Evolutionary conservation across 1,140 invertebrate species (phyloP), one percentile per base, ranked within the genome.

Genomic region (Probaryconus sp.): DNA sequence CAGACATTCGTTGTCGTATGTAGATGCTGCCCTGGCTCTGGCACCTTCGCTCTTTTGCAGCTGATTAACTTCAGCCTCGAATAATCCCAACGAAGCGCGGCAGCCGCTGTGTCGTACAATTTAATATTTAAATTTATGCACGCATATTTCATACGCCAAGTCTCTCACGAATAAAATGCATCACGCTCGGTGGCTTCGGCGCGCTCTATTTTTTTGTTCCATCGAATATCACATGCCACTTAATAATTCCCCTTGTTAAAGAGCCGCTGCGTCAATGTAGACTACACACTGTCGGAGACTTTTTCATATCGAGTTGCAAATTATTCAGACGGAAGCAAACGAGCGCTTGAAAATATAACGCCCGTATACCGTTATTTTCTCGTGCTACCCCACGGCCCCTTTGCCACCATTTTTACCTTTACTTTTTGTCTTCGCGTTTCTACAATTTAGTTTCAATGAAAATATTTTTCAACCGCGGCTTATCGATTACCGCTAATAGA

Each of bases 71-170:
- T 77, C 64, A 63, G 61, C 45, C 63, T 63, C 55, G 56, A 65
- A 75, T 68, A 56, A 68, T 68, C 58, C 63, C 63, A 42, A 53
- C n/a, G 56, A 50, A 50, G 64, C 60, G 65, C 60, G 40, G 18
- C 58, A 50, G 45, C 69, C 64, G 64, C 43, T 60, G 72, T 64
- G 58, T 69, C 71, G 56, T 65, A 74, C 56, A 74, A 63, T 68
- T 68, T 63, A 58, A 69, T 75, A 75, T 75, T 75, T 60, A 75
- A 75, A 75, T 75, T 75, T 75, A 69, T 75, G 51, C 65, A 45
- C 45, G 61, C 72, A 65, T 75, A 75, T 75, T 69, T 69, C 65
- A 75, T 64, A 50, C 47, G 48, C 63, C 45, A 60, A 75, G 72
- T 75, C 45, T 69, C 58, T 75, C 47, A 47, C 58, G 64, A 75